These are phyloP conservation scores for Smithornis capensis DNA, from an alignment of 2,113 vertebrate genomes.

Conservation along the genomic window DNA sequence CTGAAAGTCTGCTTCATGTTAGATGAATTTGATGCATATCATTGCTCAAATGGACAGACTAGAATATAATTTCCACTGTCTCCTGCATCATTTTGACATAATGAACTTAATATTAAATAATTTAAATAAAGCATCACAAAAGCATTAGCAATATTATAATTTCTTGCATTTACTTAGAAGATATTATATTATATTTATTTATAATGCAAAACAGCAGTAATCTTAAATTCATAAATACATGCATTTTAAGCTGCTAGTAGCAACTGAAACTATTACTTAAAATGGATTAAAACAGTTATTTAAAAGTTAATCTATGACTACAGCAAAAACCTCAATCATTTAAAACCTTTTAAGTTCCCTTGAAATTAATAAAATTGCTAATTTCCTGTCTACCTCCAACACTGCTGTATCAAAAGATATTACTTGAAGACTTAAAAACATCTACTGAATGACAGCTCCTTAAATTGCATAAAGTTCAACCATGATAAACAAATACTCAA, in stretches of 20 bases:
- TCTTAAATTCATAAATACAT: background rate
- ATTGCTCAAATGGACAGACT: background rate
- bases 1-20: background rate
- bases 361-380: background rate
- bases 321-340: background rate
- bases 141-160: too few species aligned
- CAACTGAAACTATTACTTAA: background rate
- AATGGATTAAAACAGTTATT: background rate
- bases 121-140: background rate
- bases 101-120: background rate
- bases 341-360: background rate
- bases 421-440: background rate
- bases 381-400: background rate
- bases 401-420: background rate
- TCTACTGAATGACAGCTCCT: constrained; percentile 34
- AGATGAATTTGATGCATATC: background rate
- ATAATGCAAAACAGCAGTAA: background rate
- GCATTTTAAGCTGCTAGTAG: background rate
- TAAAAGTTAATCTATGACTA: background rate
- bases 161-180: too few species aligned
- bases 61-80: background rate
- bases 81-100: background rate
- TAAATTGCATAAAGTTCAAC: constrained; percentile 48
- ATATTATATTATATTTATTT: too few species aligned
- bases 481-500: constrained; percentile 56